phyloP scores from a whole-genome alignment of 2,113 vertebrate species.

The Coptodon bakossiorum region DNA sequence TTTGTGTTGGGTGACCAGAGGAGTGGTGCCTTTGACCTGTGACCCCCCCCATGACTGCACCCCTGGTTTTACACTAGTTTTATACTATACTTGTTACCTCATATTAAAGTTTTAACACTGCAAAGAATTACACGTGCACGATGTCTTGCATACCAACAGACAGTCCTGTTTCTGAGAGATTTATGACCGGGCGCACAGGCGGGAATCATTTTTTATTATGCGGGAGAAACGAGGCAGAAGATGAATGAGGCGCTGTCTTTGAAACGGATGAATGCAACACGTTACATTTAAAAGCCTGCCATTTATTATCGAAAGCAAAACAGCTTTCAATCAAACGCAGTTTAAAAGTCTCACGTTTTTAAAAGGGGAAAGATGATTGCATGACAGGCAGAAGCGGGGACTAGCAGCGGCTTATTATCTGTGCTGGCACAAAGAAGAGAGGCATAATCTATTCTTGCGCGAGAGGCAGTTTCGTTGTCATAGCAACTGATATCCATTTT shows the following conservation, averaged over 20 bases:
- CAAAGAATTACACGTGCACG: background rate
- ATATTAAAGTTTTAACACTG: background rate
- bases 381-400: background rate
- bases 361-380: background rate
- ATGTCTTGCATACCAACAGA: background rate
- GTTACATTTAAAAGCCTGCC: background rate
- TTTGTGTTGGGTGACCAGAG: background rate
- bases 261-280: background rate
- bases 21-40: background rate
- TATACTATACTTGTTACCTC: background rate
- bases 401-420: constrained; percentile 29
- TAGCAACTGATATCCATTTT: constrained; percentile 56
- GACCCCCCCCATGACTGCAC: background rate
- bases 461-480: constrained; percentile 38
- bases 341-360: background rate
- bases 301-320: background rate
- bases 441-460: constrained; percentile 41
- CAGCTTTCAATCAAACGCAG: background rate
- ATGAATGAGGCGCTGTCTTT: background rate
- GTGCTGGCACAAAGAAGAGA: constrained; percentile 24
- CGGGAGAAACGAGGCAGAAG: background rate
- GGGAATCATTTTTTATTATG: background rate
- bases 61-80: background rate
- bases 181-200: background rate
- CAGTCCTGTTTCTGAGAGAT: background rate